Base-by-base conservation (phyloP, 2,888 invertebrate genomes). In the Drosophila austrosaltans region DNA sequence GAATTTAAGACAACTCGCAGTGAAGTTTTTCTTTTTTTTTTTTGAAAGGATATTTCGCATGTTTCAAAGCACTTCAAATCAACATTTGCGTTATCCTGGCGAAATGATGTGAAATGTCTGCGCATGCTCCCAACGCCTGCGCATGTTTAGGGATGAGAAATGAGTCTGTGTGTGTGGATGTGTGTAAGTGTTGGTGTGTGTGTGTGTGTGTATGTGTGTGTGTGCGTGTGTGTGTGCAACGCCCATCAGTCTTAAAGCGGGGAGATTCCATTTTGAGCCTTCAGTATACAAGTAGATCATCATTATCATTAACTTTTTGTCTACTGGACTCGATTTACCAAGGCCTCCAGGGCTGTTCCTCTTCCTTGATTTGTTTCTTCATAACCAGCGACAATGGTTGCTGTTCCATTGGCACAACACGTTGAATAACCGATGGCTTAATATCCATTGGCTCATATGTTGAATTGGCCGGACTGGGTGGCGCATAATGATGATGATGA, bases 291-390 rank as follows among this genome's bases (percentile, higher is more conserved):
- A 12, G 3, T 25, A 12, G 10, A 48, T 25, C 22, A 25, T 25
- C 36, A 36, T 36, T 8, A 32, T 32, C 28, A 28, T 28, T 28
- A 28, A 3, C 28, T 1, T 28, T 28, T 28, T 28, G 4, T 28
- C 6, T 8, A 36, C 36, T 36, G 36, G 36, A 36, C 36, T 36
- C 39, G 63, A 40, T 79, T 79, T 87, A 96, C 97, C 96, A 97
- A 2, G 96, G 96, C 88, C 96, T 94, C 96, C 97, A 97, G 30
- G 96, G 96, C 88, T 95, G 95, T 54, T 96, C 96, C 87, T 96
- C 96, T 72, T 94, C 93, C 72, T 93, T 92, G 66, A 93, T 93
- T 72, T 90, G 86, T 93, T 94, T 96, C 89, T 94, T 94, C 83
- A 96, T 96, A 20, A 96, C 96, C 78, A 96, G 93, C 3, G 96